phyloP scores from a whole-genome alignment of 2,113 vertebrate species.

The Phaetusa simplex region DNA sequence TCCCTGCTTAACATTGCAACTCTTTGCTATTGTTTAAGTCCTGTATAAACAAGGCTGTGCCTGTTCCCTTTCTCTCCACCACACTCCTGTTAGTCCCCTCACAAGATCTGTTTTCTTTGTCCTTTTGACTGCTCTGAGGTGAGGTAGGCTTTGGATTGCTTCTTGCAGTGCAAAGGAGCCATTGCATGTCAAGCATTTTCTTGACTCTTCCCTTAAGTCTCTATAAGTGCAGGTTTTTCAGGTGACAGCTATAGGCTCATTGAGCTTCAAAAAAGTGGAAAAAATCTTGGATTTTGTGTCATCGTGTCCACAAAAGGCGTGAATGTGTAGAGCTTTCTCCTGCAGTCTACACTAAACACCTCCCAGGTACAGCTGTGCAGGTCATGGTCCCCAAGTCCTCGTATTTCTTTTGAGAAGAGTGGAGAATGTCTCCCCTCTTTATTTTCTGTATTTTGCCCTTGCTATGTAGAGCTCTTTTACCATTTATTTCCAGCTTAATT shows the following conservation, averaged over 20 bases:
- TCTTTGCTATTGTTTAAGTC: neutral
- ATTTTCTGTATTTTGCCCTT: neutral
- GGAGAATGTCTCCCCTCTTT: neutral
- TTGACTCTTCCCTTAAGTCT: neutral
- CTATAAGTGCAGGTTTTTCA: neutral
- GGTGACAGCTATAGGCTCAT: neutral
- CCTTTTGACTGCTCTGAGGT: neutral
- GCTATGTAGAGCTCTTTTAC: neutral
- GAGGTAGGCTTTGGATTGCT: neutral
- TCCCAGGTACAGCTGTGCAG: neutral
- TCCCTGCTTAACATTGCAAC: neutral
- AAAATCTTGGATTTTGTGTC: neutral
- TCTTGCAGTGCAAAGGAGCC: neutral
- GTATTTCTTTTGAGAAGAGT: neutral
- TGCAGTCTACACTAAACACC: neutral
- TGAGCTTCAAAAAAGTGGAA: neutral
- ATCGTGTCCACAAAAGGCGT: neutral
- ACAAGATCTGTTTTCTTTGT: neutral
- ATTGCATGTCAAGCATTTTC: neutral
- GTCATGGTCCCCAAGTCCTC: neutral
- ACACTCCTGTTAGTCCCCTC: neutral
- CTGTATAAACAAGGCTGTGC: neutral
- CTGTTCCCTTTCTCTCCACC: neutral
- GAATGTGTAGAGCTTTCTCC: neutral
- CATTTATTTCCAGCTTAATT: neutral